Evolutionary conservation across 2,888 invertebrate species (phyloP).

Genomic region (Phalangium opilio): DNA sequence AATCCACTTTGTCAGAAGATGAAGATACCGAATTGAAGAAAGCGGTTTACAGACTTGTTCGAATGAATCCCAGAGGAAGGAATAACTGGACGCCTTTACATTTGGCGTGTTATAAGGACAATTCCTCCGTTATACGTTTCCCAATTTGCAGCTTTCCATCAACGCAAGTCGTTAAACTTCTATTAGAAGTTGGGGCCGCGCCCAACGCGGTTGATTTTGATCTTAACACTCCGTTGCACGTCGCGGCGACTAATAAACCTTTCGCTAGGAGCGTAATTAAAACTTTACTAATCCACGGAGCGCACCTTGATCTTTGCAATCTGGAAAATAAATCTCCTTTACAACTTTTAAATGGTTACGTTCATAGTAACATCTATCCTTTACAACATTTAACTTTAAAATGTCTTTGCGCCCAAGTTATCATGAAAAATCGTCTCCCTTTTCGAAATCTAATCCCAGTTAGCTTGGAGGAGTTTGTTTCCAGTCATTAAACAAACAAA

Average conservation of each 20-base stretch:
- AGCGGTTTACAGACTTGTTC: constrained; percentile 59
- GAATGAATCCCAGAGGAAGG: constrained; percentile 41
- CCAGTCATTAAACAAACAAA: neutral
- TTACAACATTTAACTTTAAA: constrained; percentile 61
- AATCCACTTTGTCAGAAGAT: constrained; percentile 27
- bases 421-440: constrained; percentile 33
- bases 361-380: constrained; percentile 50
- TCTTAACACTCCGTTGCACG: constrained; percentile 75
- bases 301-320: constrained; percentile 70
- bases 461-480: neutral
- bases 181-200: constrained; percentile 67
- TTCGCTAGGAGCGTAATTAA: constrained; percentile 54
- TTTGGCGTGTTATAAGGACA: constrained; percentile 66
- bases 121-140: constrained; percentile 47
- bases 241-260: constrained; percentile 55
- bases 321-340: constrained; percentile 58
- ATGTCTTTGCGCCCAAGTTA: constrained; percentile 69
- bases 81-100: constrained; percentile 40
- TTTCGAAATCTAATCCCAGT: constrained; percentile 18
- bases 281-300: constrained; percentile 59
- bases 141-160: constrained; percentile 56
- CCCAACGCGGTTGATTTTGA: constrained; percentile 61
- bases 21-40: constrained; percentile 41
- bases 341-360: constrained; percentile 45
- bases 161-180: constrained; percentile 49